Evolutionary conservation across 1,140 invertebrate species (phyloP).

Genomic region (Palaemon carinicauda): DNA sequence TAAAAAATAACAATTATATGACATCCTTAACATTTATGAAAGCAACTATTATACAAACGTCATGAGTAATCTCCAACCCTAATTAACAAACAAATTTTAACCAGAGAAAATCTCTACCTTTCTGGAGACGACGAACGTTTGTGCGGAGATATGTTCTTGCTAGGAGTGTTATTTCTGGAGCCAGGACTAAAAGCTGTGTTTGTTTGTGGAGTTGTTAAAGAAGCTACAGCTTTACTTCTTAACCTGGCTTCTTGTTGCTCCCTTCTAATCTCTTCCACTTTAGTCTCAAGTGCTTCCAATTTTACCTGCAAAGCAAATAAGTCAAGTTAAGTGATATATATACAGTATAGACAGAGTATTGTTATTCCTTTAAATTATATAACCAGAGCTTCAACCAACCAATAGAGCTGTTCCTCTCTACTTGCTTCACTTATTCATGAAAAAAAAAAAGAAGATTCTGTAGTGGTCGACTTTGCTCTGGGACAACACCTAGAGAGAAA

Average conservation of each 20-base stretch:
- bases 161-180: slow-evolving; percentile 44
- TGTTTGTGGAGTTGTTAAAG: slow-evolving; percentile 45
- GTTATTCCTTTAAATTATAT: no score
- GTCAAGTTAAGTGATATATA: no score
- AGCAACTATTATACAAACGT: background rate
- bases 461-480: no score
- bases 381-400: no score
- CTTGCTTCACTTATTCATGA: no score
- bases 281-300: slow-evolving; percentile 77
- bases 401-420: no score
- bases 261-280: slow-evolving; percentile 77
- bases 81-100: background rate
- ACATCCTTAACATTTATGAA: background rate
- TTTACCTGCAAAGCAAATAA: slow-evolving; percentile 72
- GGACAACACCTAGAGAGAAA: no score
- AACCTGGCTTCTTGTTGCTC: slow-evolving; percentile 79
- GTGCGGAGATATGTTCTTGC: slow-evolving; percentile 28
- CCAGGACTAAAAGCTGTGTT: slow-evolving; percentile 49
- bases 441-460: no score
- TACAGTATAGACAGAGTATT: no score
- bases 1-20: background rate
- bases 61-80: background rate
- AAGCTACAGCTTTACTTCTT: slow-evolving; percentile 62
- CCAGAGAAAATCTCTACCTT: background rate
- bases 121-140: slow-evolving; percentile 37